Evolutionary conservation across 2,888 invertebrate species (phyloP), one percentile per base, ranked within the genome.

Genomic region (Timandra comae): DNA sequence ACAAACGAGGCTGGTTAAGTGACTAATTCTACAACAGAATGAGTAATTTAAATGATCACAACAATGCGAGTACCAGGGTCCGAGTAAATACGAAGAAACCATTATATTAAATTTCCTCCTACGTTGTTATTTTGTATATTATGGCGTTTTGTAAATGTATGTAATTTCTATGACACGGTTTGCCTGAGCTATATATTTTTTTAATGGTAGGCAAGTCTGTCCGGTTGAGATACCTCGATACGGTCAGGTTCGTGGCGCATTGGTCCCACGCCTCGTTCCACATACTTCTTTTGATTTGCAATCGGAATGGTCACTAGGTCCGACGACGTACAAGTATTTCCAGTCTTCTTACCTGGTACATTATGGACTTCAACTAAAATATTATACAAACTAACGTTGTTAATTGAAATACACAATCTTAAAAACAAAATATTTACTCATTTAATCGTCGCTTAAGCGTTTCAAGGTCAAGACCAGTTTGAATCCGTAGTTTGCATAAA

Each of bases 181-280:
- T 66, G 65, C 68, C 59, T 63, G 41, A 45, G 46, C 50, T 53
- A 57, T 52, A 56, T 45, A 69, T 65, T 77, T 74, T 65, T 63
- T 67, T 61, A 49, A 64, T 70, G 66, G 58, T 64, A 63, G 52
- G 46, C 72, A 58, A 66, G 79, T 73, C 72, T 66, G 72, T 81
- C 82, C 84, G 82, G 84, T 81, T 74, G 59, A 71, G 74, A 79
- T 76, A 79, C 71, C 80, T 80, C 76, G 68, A 78, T 80, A 80
- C 77, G 73, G 76, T 73, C 78, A 79, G 79, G 70, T 76, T 74
- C 70, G 74, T 72, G 64, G 64, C 65, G 64, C 67, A 62, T 53
- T 64, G 66, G 70, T 73, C 73, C 75, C 78, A 75, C 74, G 72
- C 69, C 75, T 66, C 62, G 73, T 69, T 74, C 72, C 67, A 78